Percentiles rank a stretch among this genome's conserved stretches.
Conservation (phyloP, 2,797 vertebrate species). For the Rhinogobio ventralis region DNA sequence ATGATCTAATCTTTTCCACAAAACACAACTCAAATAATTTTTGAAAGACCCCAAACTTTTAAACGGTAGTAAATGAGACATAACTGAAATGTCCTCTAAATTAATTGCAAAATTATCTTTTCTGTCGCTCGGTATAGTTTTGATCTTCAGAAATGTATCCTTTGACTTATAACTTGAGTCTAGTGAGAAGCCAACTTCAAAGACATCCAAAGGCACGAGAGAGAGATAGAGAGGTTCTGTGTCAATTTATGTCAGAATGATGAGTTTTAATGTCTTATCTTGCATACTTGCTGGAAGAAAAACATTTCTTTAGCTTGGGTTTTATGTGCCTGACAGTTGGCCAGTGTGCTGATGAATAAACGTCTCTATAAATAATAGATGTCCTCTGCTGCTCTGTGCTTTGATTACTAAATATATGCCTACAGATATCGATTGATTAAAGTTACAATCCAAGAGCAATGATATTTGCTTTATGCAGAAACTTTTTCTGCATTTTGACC, state of each 20-base stretch:
- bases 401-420: conserved; percentile 31
- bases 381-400: not conserved
- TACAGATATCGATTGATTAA: not conserved
- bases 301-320: not conserved
- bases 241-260: not conserved
- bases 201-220: not conserved
- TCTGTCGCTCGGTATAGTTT: not conserved
- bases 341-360: conserved; percentile 12
- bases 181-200: not conserved
- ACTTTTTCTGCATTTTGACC: not conserved
- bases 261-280: conserved; percentile 3
- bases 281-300: not conserved
- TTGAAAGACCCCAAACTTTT: not conserved
- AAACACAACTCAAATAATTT: conserved; percentile 14
- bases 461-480: not conserved
- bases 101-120: not conserved
- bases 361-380: conserved; percentile 40
- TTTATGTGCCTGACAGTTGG: conserved; percentile 10
- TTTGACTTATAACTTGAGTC: conserved; percentile 12
- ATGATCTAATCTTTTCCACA: conserved; percentile 54
- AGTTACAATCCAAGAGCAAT: not conserved
- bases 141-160: not conserved
- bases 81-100: not conserved
- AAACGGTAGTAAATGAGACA: not conserved
- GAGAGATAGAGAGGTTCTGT: not conserved